These are phyloP conservation scores for Metalampra italica DNA, from an alignment of 2,888 invertebrate genomes.

Conservation along the genomic window DNA sequence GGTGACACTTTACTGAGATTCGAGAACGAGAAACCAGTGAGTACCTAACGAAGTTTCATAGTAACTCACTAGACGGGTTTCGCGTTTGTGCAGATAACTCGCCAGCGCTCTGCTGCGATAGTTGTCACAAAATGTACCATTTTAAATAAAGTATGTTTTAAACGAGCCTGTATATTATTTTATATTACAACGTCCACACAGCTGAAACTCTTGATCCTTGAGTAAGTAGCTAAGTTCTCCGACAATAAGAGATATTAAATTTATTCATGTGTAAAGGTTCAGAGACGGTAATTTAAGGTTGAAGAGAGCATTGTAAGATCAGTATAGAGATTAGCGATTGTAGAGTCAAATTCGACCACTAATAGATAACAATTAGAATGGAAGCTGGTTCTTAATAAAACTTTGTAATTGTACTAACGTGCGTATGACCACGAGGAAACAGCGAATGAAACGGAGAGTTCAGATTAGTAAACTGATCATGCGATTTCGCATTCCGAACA, in stretches of 20 bases:
- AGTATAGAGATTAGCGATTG: too few relatives aligned
- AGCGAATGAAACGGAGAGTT: background rate
- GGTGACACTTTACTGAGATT: background rate
- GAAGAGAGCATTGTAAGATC: too few relatives aligned
- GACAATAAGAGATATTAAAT: background rate
- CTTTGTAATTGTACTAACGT: background rate
- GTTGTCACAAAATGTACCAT: conserved; percentile 42
- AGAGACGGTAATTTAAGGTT: too few relatives aligned
- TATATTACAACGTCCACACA: background rate
- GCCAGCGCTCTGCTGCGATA: conserved; percentile 37
- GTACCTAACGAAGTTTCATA: conserved; percentile 13
- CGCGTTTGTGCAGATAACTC: conserved; percentile 37
- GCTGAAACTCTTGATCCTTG: background rate
- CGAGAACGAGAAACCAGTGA: background rate
- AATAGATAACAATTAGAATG: too few relatives aligned
- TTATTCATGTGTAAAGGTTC: too few relatives aligned
- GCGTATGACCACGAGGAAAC: too few relatives aligned
- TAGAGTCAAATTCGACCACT: too few relatives aligned
- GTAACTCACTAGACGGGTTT: conserved; percentile 33
- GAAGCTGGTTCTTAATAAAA: too few relatives aligned
- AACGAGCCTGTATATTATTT: conserved; percentile 5
- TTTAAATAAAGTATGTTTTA: conserved; percentile 28
- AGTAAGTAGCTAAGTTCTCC: too few relatives aligned
- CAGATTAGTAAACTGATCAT: conserved; percentile 9
- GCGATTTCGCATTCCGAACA: conserved; percentile 8